phyloP scores from a whole-genome alignment of 2,113 vertebrate genomes.

The Eonycteris spelaea region DNA sequence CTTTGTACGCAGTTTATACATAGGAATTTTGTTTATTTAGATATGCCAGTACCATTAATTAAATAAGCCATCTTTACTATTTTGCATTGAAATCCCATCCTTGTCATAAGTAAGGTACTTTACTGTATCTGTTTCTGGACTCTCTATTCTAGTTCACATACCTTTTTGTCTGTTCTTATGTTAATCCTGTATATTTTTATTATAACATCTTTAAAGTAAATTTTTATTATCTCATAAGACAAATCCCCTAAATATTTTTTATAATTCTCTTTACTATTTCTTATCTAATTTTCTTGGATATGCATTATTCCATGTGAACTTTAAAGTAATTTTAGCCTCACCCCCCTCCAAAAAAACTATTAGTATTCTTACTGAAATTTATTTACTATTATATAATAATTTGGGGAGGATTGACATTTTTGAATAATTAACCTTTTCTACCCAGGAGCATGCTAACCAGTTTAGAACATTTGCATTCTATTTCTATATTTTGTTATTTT shows the following conservation, averaged over 20 bases:
- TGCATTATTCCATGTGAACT: constrained; percentile 15
- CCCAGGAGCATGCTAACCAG: background rate
- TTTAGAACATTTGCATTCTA: background rate
- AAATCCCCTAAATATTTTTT: background rate
- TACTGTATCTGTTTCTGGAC: background rate
- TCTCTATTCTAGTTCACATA: background rate
- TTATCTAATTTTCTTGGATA: background rate
- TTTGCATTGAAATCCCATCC: background rate
- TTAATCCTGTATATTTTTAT: background rate
- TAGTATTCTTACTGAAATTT: constrained; percentile 19
- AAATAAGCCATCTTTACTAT: background rate
- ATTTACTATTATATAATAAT: background rate
- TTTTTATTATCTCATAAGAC: background rate
- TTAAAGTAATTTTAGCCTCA: background rate
- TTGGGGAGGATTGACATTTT: background rate
- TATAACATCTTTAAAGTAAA: background rate
- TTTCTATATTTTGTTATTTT: background rate
- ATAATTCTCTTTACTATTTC: background rate
- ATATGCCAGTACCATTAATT: background rate
- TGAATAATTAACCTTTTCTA: background rate
- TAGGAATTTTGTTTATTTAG: background rate
- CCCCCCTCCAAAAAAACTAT: background rate
- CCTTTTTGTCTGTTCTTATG: background rate
- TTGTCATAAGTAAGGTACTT: background rate
- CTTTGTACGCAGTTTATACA: background rate